These are phyloP conservation scores for Hylomyscus alleni DNA, from an alignment of 2,797 vertebrate species.

Conservation along the genomic window DNA sequence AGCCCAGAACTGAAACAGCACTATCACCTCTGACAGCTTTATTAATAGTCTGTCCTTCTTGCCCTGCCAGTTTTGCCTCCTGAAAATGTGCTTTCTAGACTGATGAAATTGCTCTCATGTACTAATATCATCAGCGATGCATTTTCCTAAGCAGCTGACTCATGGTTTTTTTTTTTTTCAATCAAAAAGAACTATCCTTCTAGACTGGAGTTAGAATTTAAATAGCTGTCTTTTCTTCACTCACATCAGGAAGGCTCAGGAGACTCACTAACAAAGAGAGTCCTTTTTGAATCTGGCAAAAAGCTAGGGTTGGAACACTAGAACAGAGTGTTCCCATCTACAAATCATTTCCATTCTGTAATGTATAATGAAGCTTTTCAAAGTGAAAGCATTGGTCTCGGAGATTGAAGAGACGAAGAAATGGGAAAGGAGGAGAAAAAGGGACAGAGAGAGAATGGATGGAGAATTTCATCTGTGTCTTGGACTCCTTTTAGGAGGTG, in stretches of 20 bases:
- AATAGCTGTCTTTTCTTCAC: constrained; percentile 77
- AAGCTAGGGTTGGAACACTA: constrained; percentile 69
- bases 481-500: constrained; percentile 18
- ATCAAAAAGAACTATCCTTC: constrained; percentile 79
- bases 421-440: too few species aligned
- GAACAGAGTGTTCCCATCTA: constrained; percentile 83
- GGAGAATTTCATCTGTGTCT: not conserved
- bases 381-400: constrained; percentile 81
- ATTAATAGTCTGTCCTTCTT: constrained; percentile 76
- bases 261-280: constrained; percentile 37
- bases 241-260: constrained; percentile 81
- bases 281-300: constrained; percentile 48
- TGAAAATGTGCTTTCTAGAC: constrained; percentile 83
- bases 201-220: constrained; percentile 80
- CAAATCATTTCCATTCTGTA: constrained; percentile 78
- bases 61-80: constrained; percentile 82
- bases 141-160: constrained; percentile 85
- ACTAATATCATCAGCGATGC: constrained; percentile 83
- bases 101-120: constrained; percentile 80
- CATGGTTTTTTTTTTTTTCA: constrained; percentile 65
- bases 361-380: constrained; percentile 78
- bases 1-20: constrained; percentile 62
- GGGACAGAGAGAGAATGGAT: not conserved
- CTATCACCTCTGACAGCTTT: constrained; percentile 16
- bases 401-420: not conserved